These are phyloP conservation scores for Calvadosia cruxmelitensis DNA, from an alignment of 30 jellyfish, hydroid and myxozoan species.

Conservation along the genomic window DNA sequence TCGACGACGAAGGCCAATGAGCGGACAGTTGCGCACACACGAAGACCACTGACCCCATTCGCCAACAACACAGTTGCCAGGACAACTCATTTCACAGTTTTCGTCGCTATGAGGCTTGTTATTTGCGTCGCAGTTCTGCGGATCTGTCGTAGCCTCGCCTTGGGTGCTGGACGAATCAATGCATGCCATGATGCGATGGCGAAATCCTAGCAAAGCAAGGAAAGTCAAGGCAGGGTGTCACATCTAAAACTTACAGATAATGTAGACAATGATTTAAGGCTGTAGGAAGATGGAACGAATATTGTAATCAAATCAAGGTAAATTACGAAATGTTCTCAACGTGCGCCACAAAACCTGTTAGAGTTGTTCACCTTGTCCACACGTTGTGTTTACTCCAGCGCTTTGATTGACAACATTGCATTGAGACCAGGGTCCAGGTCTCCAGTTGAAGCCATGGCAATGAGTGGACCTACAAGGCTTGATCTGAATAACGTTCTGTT, in stretches of 20 bases:
- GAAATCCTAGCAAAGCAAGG: too few relatives aligned
- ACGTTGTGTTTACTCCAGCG: slow-evolving; percentile 16
- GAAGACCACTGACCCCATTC: slow-evolving; percentile 56
- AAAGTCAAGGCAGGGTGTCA: too few relatives aligned
- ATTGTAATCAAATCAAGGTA: too few relatives aligned
- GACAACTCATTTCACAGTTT: slow-evolving; percentile 28
- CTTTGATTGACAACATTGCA: slow-evolving; percentile 30
- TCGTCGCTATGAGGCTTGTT: slow-evolving; percentile 19
- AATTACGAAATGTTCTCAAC: too few relatives aligned
- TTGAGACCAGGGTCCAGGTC: slow-evolving; percentile 25
- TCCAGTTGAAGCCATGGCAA: slow-evolving; percentile 33
- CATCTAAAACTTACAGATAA: too few relatives aligned
- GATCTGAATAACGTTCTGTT: slow-evolving; percentile 15
- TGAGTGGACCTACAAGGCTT: slow-evolving; percentile 26
- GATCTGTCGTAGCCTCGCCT: too few relatives aligned
- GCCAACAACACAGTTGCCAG: slow-evolving; percentile 57
- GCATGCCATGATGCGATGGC: too few relatives aligned
- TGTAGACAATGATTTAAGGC: too few relatives aligned
- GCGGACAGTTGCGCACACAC: slow-evolving; percentile 48
- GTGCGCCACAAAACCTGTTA: too few relatives aligned
- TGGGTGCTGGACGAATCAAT: too few relatives aligned
- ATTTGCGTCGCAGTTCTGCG: slow-evolving; percentile 23
- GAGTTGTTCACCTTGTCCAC: slow-evolving; percentile 73
- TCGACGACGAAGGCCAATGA: slow-evolving; percentile 39
- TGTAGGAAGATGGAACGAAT: too few relatives aligned